Conservation (phyloP, 2,797 vertebrate genomes). For the Poeciliopsis infans region DNA sequence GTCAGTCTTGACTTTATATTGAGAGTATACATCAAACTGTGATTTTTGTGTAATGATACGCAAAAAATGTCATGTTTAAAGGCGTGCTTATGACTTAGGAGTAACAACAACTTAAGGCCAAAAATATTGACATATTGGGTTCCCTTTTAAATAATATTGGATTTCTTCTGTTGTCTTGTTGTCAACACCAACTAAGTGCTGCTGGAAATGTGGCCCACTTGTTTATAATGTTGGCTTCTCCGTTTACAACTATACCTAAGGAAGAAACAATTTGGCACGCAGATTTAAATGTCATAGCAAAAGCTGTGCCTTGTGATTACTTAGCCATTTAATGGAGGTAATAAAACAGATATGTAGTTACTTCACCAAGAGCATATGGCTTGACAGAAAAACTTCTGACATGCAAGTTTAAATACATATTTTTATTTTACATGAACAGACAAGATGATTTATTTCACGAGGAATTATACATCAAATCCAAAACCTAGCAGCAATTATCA, state of each 20-base stretch:
- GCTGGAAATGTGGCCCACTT: constrained; percentile 21
- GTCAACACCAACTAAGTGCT: constrained; percentile 12
- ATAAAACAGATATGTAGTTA: constrained; percentile 2
- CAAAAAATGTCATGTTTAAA: not conserved
- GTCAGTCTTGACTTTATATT: not conserved
- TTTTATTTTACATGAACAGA: constrained; percentile 37
- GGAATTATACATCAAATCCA: constrained; percentile 9
- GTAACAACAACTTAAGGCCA: not conserved
- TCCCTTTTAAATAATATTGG: not conserved
- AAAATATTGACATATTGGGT: not conserved
- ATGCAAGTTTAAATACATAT: not conserved
- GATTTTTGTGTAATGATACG: not conserved
- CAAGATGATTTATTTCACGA: constrained; percentile 1
- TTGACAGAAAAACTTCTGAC: constrained; percentile 14
- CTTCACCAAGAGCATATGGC: constrained; percentile 4
- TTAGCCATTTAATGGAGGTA: not conserved
- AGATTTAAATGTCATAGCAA: constrained; percentile 13
- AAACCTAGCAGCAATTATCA: constrained; percentile 16
- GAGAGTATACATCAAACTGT: not conserved
- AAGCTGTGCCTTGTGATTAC: not conserved
- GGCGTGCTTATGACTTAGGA: not conserved
- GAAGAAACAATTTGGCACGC: constrained; percentile 4
- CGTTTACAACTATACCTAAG: constrained; percentile 42
- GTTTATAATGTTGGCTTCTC: constrained; percentile 17
- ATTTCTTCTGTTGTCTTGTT: constrained; percentile 15